Percentiles rank a stretch among this genome's conserved stretches.
Conservation (phyloP, 2,888 invertebrate genomes). For the Anoncus sp. region DNA sequence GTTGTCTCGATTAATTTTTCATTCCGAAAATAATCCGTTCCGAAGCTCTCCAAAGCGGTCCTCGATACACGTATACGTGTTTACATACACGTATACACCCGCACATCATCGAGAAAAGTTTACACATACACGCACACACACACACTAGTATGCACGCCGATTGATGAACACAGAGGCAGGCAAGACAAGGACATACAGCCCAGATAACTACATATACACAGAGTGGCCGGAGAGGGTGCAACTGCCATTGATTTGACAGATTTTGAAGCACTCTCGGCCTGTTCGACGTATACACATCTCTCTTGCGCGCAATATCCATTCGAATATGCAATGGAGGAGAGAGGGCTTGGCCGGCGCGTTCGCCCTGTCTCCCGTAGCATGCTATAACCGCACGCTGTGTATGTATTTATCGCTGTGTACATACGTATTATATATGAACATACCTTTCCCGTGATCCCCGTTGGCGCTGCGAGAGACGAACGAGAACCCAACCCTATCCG, state of each 20-base stretch:
- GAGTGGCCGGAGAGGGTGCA: slow-evolving; percentile 41
- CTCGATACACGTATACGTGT: slow-evolving; percentile 8
- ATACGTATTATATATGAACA: slow-evolving; percentile 39
- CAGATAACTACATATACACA: slow-evolving; percentile 14
- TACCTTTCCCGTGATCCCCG: slow-evolving; percentile 47
- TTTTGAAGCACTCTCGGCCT: slow-evolving; percentile 55
- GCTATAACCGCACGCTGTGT: slow-evolving; percentile 34
- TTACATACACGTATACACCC: background rate
- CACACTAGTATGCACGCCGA: slow-evolving; percentile 20
- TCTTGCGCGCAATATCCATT: slow-evolving; percentile 66
- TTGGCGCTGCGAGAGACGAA: slow-evolving; percentile 45
- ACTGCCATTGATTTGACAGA: slow-evolving; percentile 66
- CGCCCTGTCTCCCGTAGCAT: slow-evolving; percentile 53
- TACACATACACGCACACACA: background rate
- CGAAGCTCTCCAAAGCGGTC: slow-evolving; percentile 23
- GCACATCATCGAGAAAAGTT: background rate
- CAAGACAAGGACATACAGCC: slow-evolving; percentile 15
- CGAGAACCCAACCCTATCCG: slow-evolving; percentile 22
- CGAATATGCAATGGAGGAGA: slow-evolving; percentile 44
- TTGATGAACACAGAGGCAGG: slow-evolving; percentile 51
- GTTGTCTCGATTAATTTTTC: slow-evolving; percentile 62
- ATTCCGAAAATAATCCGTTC: slow-evolving; percentile 56
- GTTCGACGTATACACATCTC: slow-evolving; percentile 49
- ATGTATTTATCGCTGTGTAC: slow-evolving; percentile 44
- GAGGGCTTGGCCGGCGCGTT: slow-evolving; percentile 47